Evolutionary conservation across 2,888 invertebrate genomes (phyloP).

Genomic region (Chrysotoxum bicinctum): DNA sequence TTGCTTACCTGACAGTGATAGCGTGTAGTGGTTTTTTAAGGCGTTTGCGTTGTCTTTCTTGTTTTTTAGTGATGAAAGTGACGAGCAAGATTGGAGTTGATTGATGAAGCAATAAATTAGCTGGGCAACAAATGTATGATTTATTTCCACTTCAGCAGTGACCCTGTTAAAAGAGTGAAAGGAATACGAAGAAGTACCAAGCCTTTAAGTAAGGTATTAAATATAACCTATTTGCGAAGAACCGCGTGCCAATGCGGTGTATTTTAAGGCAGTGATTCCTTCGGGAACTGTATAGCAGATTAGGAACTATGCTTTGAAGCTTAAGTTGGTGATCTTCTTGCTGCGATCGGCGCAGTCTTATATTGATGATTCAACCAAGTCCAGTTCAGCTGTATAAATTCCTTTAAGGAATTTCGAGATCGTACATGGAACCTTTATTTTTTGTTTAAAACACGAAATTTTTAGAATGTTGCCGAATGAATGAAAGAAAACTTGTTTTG

Average conservation of each 20-base stretch:
- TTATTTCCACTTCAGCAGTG: not conserved
- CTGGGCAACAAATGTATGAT: not conserved
- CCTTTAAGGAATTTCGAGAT: too few relatives aligned
- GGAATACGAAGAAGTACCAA: not conserved
- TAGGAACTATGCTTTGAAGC: not conserved
- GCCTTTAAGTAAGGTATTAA: not conserved
- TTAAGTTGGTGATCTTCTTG: not conserved
- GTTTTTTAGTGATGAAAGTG: too few relatives aligned
- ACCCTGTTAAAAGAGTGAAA: not conserved
- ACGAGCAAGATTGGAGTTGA: not conserved
- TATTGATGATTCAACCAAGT: not conserved
- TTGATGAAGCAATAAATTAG: not conserved
- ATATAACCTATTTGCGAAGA: not conserved
- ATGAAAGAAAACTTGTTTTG: not conserved
- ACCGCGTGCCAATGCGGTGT: not conserved
- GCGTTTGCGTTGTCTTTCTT: too few relatives aligned
- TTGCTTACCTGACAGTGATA: slow-evolving; percentile 8
- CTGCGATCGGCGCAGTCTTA: not conserved
- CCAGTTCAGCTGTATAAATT: not conserved
- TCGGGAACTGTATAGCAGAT: not conserved
- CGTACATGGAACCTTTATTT: too few relatives aligned
- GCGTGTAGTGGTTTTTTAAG: too few relatives aligned
- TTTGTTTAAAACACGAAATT: not conserved
- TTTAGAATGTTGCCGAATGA: not conserved
- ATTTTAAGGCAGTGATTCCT: not conserved